Evolutionary conservation across 2,113 vertebrate species (phyloP), one percentile per base, ranked within the genome.

Genomic region (Alosa alosa): DNA sequence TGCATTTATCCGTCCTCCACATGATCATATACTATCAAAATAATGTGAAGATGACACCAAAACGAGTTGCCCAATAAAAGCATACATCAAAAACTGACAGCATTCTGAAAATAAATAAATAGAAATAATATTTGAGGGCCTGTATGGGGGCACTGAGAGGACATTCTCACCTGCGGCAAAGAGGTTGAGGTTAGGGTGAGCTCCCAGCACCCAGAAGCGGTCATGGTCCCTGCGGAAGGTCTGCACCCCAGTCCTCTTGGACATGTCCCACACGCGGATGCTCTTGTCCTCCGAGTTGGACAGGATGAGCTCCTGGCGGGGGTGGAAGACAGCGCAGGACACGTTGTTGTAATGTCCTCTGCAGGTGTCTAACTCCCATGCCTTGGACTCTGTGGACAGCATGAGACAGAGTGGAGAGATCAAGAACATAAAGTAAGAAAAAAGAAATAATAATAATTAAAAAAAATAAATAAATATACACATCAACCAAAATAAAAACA

Each of bases 241-340:
- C 89, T 99, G 98, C 82, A 99, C 98, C 0, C 98, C 98, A 0
- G 98, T 99, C 88, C 98, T 96, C 86, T 99, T 99, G 75, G 97
- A 99, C 97, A 99, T 99, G 57, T 99, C 98, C 98, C 98, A 99
- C 39, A 99, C 98, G 0, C 98, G 94, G 92, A 99, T 99, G 91
- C 98, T 99, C 90, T 99, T 99, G 94, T 99, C 98, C 90, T 99
- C 98, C 0, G 98, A 99, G 92, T 99, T 99, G 90, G 98, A 99
- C 84, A 99, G 96, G 89, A 99, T 99, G 52, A 99, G 94, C 86
- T 99, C 98, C 93, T 99, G 98, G 0, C 97, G 97, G 0, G 98
- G 98, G 89, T 99, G 98, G 90, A 99, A 99, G n/a, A 97, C 97
- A 0, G 98, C 97, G 1, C 98, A 99, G 1, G 98, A 99, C 41